Conservation (phyloP, 2,113 vertebrate genomes). For the Leptodactylus fuscus region DNA sequence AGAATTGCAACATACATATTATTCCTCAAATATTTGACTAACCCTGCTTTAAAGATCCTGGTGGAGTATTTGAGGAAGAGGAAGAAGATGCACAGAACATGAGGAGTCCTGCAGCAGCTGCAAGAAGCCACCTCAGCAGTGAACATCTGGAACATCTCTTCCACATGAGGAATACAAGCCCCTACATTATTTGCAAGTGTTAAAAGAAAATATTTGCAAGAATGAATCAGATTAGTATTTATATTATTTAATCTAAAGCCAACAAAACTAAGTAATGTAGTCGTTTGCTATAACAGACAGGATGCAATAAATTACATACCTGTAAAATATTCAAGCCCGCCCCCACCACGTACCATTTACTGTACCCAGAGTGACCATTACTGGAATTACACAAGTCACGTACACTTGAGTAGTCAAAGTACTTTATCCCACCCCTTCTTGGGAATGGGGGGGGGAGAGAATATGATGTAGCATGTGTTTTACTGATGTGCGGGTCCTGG, state of each 20-base stretch:
- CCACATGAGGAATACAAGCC: too few species aligned
- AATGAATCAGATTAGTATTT: neutral
- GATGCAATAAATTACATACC: neutral
- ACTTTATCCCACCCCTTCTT: neutral
- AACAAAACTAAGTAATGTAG: too few species aligned
- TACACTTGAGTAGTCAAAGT: neutral
- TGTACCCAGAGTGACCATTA: neutral
- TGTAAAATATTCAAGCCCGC: neutral
- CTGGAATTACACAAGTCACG: slow-evolving; percentile 22
- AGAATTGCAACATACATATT: neutral
- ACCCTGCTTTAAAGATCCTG: neutral
- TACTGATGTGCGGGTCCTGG: slow-evolving; percentile 10
- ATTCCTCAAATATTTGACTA: too few species aligned
- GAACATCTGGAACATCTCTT: slow-evolving; percentile 31
- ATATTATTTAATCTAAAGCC: too few species aligned
- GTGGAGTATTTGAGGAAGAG: neutral
- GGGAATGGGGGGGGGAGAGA: neutral
- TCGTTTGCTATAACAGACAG: too few species aligned
- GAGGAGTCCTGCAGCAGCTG: neutral
- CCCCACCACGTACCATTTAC: neutral
- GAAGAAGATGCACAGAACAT: neutral
- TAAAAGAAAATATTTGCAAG: neutral
- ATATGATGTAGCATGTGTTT: neutral
- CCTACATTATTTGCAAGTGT: neutral
- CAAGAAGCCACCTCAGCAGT: slow-evolving; percentile 17